Percentiles rank a stretch among this genome's conserved stretches.
Conservation (phyloP, 2,113 vertebrate species). For the Carollia perspicillata region DNA sequence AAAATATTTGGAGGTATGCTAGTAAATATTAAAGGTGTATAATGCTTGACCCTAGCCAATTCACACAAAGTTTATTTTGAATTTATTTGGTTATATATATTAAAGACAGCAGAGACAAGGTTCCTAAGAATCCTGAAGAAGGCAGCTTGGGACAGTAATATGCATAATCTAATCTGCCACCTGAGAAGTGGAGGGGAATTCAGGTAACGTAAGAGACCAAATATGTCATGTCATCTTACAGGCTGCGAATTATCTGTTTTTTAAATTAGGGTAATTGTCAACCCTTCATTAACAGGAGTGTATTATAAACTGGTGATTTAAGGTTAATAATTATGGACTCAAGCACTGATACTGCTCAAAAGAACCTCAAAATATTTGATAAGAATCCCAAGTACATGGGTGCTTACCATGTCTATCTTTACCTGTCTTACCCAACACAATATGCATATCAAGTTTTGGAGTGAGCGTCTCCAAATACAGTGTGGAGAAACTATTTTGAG, state of each 20-base stretch:
- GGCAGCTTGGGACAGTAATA: neutral
- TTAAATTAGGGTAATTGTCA: neutral
- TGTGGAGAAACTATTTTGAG: neutral
- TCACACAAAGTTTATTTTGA: neutral
- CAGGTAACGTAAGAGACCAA: neutral
- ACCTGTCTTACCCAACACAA: neutral
- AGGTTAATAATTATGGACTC: neutral
- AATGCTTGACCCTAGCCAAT: neutral
- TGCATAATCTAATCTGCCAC: neutral
- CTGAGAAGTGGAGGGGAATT: neutral
- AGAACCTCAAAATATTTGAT: neutral
- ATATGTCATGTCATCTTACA: neutral
- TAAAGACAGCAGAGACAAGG: neutral
- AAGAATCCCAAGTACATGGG: neutral
- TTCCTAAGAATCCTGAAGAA: neutral
- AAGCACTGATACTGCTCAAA: neutral
- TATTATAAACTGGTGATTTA: constrained; percentile 13
- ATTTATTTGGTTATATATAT: neutral
- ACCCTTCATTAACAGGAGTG: neutral
- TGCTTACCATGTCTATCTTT: neutral
- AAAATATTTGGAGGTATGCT: neutral
- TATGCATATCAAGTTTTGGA: neutral
- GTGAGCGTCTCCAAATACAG: neutral
- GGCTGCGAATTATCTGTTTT: neutral
- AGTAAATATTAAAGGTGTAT: neutral